Percentiles rank a stretch among this genome's conserved stretches.
Conservation (phyloP, 1,140 invertebrate species). For the Mesaphorura yosii region DNA sequence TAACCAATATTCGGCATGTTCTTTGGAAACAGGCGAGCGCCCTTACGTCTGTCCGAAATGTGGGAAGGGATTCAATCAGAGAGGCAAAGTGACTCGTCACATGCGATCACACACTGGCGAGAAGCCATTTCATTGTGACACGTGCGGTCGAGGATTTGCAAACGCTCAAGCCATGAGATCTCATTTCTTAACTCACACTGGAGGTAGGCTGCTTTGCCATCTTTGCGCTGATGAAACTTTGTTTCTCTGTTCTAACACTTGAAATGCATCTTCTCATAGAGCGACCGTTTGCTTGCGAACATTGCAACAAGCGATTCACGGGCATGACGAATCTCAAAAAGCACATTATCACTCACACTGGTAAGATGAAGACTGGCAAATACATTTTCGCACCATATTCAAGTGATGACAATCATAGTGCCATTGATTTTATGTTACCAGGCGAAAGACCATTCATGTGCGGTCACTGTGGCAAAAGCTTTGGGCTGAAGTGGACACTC, state of each 20-base stretch:
- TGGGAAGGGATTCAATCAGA: constrained; percentile 40
- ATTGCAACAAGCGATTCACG: constrained; percentile 37
- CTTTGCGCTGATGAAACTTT: not conserved
- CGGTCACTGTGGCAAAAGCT: constrained; percentile 43
- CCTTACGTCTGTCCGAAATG: constrained; percentile 47
- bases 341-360: constrained; percentile 36
- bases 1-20: not conserved
- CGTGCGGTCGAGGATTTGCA: constrained; percentile 29
- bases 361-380: too few species aligned
- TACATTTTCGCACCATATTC: not conserved
- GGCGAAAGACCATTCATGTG: constrained; percentile 45
- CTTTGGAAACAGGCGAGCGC: constrained; percentile 40
- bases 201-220: too few species aligned
- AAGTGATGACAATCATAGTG: not conserved
- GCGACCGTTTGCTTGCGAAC: constrained; percentile 35
- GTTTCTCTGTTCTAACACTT: not conserved
- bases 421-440: constrained; percentile 31
- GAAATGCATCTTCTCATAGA: constrained; percentile 31
- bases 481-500: constrained; percentile 40
- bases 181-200: constrained; percentile 29
- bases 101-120: constrained; percentile 32
- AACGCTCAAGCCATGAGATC: constrained; percentile 29
- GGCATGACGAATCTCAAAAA: constrained; percentile 37
- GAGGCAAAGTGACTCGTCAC: constrained; percentile 35
- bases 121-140: constrained; percentile 30